Evolutionary conservation across 2,797 vertebrate species (phyloP).

Genomic region (Schizopygopsis malacanthus): DNA sequence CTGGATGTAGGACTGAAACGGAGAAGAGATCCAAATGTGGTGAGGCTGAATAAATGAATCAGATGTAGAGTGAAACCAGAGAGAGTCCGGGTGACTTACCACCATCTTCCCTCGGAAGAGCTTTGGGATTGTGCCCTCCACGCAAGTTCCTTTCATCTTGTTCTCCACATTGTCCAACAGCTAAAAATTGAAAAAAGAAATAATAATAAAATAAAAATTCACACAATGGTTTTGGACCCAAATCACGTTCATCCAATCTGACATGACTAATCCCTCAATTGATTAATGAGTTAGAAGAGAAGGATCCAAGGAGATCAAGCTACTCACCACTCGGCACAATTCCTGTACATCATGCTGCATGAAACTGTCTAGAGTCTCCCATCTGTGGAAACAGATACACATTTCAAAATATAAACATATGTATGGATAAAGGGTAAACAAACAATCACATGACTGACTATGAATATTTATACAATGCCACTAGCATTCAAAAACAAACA

Average conservation of each 20-base stretch:
- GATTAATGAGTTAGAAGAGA: slow-evolving; percentile 8
- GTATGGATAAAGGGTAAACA: no score
- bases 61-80: background rate
- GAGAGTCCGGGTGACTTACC: slow-evolving; percentile 79
- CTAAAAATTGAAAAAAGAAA: slow-evolving; percentile 77
- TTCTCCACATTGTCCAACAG: slow-evolving; percentile 99
- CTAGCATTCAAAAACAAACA: background rate
- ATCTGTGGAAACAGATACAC: slow-evolving; percentile 73
- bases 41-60: background rate
- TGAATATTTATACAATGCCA: background rate
- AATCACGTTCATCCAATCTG: background rate
- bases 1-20: slow-evolving; percentile 94
- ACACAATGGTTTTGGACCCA: no score
- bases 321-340: slow-evolving; percentile 97
- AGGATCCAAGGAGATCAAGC: background rate
- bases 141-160: slow-evolving; percentile 99
- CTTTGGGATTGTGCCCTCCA: slow-evolving; percentile 98
- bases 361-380: slow-evolving; percentile 99
- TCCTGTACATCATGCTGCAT: slow-evolving; percentile 99
- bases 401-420: no score
- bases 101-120: slow-evolving; percentile 99
- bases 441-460: background rate
- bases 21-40: slow-evolving; percentile 11
- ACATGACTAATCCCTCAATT: background rate
- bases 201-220: no score